Evolutionary conservation across 2,888 invertebrate species (phyloP).

Genomic region (Abrostola tripartita): DNA sequence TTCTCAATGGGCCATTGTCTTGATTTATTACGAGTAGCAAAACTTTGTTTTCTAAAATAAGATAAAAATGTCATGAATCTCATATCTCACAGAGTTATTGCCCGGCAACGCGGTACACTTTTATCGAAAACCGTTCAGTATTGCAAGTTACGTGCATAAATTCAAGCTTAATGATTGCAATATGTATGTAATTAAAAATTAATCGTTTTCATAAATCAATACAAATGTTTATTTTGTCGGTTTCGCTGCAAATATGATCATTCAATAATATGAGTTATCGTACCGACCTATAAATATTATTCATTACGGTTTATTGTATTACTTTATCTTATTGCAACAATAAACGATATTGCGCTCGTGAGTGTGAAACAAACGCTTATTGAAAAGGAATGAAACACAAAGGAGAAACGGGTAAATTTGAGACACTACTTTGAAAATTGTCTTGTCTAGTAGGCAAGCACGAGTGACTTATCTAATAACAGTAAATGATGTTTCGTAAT

Average conservation of each 20-base stretch:
- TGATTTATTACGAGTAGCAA: slow-evolving; percentile 51
- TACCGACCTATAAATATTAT: slow-evolving; percentile 55
- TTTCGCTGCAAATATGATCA: slow-evolving; percentile 61
- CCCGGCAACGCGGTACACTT: slow-evolving; percentile 56
- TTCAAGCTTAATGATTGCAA: slow-evolving; percentile 57
- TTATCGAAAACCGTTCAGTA: slow-evolving; percentile 54
- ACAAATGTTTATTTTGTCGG: slow-evolving; percentile 56
- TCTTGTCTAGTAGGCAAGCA: neutral
- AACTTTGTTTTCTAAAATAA: slow-evolving; percentile 52
- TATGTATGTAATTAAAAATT: slow-evolving; percentile 67
- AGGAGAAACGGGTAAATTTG: slow-evolving; percentile 2
- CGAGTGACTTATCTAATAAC: slow-evolving; percentile 11
- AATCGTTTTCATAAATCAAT: slow-evolving; percentile 70
- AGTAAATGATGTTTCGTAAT: slow-evolving; percentile 23
- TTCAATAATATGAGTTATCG: slow-evolving; percentile 61
- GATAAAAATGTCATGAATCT: slow-evolving; percentile 59
- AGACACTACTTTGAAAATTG: neutral
- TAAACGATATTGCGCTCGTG: slow-evolving; percentile 22
- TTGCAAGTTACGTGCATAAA: slow-evolving; percentile 54
- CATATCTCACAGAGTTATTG: slow-evolving; percentile 62
- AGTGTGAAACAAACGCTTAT: slow-evolving; percentile 19
- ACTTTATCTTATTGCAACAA: slow-evolving; percentile 47
- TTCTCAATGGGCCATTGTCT: slow-evolving; percentile 43
- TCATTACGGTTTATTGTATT: slow-evolving; percentile 49
- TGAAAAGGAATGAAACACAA: slow-evolving; percentile 10